Evolutionary conservation across 2,888 invertebrate genomes (phyloP), one percentile per base, ranked within the genome.

Genomic region (Rosalia funebris): DNA sequence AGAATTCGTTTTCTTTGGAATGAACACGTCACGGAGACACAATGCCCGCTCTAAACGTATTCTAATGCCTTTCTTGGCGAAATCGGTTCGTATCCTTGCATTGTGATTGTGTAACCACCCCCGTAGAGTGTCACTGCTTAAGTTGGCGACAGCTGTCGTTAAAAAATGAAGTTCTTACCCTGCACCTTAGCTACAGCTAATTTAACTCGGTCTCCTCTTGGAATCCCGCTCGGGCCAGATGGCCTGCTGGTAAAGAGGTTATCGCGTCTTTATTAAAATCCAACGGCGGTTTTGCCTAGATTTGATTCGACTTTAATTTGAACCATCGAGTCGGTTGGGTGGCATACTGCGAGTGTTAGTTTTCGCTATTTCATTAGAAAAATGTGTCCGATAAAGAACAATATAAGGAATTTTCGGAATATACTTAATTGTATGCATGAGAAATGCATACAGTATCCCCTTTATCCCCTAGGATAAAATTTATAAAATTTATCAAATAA

Each of bases 131-230:
- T 80, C 79, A 77, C 74, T 77, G 77, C 75, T 70, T 63, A 60
- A 62, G 65, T 67, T 63, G 70, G 71, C 75, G 77, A 77, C 81
- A 81, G 81, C 80, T 81, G 81, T 74, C 67, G 73, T 73, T 78
- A 81, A 82, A 82, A 82, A 81, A 81, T 81, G 77, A 81, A 82
- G 80, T 79, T 80, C 80, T 81, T 79, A 81, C 80, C 81, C 81
- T 79, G 78, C 78, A 76, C 75, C 80, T 82, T 82, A 81, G 80
- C 79, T 80, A 81, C 81, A 82, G 80, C 81, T 82, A 82, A 82
- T 82, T 82, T 82, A 81, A 82, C 82, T 72, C 72, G 73, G 75
- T 71, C 71, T 70, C 58, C 64, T 66, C 34, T 58, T 53, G 50
- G 54, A 32, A 57, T 71, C 71, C 58, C 64, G 68, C 34, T 58